Conservation (phyloP, 2,113 vertebrate species). For the Sorex fumeus region DNA sequence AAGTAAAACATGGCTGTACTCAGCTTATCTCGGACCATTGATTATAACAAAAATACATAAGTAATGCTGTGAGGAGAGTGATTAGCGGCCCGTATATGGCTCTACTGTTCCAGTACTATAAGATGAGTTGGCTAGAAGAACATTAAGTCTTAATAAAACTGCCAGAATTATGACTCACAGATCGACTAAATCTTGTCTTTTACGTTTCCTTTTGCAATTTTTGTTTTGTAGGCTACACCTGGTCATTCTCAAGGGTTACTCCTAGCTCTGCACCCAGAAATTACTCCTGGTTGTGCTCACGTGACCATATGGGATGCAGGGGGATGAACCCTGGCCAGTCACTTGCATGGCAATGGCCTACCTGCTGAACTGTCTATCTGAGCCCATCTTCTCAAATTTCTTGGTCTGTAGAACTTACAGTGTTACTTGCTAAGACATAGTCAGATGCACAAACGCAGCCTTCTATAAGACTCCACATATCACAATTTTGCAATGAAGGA, state of each 20-base stretch:
- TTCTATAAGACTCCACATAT: neutral
- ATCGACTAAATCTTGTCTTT: too few relatives aligned
- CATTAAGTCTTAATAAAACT: neutral
- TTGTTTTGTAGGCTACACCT: too few relatives aligned
- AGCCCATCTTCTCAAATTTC: neutral
- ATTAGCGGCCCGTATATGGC: neutral
- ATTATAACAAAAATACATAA: neutral
- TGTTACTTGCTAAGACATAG: neutral
- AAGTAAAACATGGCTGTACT: neutral
- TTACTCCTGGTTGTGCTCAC: too few relatives aligned
- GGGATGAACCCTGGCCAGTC: too few relatives aligned
- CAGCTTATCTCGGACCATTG: neutral
- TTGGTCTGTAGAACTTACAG: neutral
- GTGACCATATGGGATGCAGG: too few relatives aligned
- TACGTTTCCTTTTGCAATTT: too few relatives aligned
- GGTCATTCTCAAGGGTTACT: too few relatives aligned
- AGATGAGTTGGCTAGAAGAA: neutral
- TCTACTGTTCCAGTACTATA: neutral
- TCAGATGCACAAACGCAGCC: neutral
- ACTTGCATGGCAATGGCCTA: too few relatives aligned
- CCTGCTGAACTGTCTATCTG: too few relatives aligned
- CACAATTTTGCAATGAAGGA: neutral
- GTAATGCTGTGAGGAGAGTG: too few relatives aligned
- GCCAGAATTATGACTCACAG: neutral
- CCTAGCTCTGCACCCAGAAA: too few relatives aligned